Evolutionary conservation across 2,113 vertebrate genomes (phyloP), one percentile per base, ranked within the genome.

Genomic region (Cyanoderma ruficeps): DNA sequence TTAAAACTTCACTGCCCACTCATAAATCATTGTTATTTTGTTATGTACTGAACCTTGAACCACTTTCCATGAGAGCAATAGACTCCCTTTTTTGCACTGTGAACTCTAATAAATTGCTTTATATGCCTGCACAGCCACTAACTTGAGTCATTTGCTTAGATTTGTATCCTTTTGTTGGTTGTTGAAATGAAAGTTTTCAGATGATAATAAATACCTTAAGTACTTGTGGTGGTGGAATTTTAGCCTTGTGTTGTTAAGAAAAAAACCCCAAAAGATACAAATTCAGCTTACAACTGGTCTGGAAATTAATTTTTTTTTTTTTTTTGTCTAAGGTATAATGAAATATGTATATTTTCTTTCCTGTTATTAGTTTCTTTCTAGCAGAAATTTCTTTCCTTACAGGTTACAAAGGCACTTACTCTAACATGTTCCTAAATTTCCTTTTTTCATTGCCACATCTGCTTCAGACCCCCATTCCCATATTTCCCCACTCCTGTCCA

Each of bases 41-140:
- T 80, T 87, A 92, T 13, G n/a, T 80, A 86, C 75, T 85, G 63
- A 94, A 94, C 57, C 80, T 89, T 83, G 70, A 85, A 89, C 50
- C 44, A 56, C 79, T 96, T 90, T 89, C 31, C 78, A 44, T 46
- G 46, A 93, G 47, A 87, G 49, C 42, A 94, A 80, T n/a, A 65
- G 71, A 88, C 67, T 71, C 64, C 39, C 50, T 80, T 81, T 82
- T 63, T 25, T 74, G 70, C 56, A 89, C 74, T 74, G 44, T 33
- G 72, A 88, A 85, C 88, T 75, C 91, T 8, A 72, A 91, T 74
- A 57, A 60, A 90, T 39, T 61, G 39, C 52, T 89, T 81, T 55
- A 6, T n/a, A 22, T 31, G 35, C 52, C 69, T 78, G 39, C 39
- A 67, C 19, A 61, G 39, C 24, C 39, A 49, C 42, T 74, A 74